Percentiles rank a stretch among this genome's conserved stretches.
Evolutionary conservation across 2,888 invertebrate species (phyloP).

Genomic region (Idaea aversata): DNA sequence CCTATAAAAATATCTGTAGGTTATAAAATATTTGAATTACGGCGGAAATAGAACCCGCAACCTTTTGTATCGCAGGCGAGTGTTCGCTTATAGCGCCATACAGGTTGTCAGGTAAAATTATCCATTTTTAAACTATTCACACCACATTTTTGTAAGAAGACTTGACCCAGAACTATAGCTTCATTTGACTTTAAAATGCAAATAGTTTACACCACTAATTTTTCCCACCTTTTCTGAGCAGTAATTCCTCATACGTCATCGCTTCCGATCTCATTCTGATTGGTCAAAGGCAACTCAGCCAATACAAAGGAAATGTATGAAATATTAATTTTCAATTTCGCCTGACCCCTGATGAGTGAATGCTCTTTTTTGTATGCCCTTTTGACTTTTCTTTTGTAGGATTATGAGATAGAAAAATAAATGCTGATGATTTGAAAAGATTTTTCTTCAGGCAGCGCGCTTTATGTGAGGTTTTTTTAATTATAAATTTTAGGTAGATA

Average conservation of each 20-base stretch:
- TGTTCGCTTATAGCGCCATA: too few species aligned
- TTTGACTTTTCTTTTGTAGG: slow-evolving; percentile 12
- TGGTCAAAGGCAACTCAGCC: slow-evolving; percentile 57
- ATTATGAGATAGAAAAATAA: slow-evolving; percentile 18
- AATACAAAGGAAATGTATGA: slow-evolving; percentile 32
- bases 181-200: not conserved
- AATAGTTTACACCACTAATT: not conserved
- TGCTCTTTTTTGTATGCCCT: slow-evolving; percentile 32
- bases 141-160: too few species aligned
- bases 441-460: too few species aligned
- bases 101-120: too few species aligned
- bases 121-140: too few species aligned
- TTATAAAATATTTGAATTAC: too few species aligned
- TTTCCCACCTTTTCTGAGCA: not conserved
- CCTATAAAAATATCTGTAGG: too few species aligned
- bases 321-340: slow-evolving; percentile 65
- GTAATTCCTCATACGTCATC: not conserved
- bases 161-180: not conserved
- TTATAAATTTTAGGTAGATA: too few species aligned
- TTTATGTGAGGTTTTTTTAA: not conserved
- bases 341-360: slow-evolving; percentile 33
- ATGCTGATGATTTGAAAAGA: slow-evolving; percentile 1
- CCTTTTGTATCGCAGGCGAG: too few species aligned
- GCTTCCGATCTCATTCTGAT: slow-evolving; percentile 37
- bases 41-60: too few species aligned